Base-by-base conservation (phyloP, 1,140 invertebrate genomes). In the Drosophila sp. region DNA sequence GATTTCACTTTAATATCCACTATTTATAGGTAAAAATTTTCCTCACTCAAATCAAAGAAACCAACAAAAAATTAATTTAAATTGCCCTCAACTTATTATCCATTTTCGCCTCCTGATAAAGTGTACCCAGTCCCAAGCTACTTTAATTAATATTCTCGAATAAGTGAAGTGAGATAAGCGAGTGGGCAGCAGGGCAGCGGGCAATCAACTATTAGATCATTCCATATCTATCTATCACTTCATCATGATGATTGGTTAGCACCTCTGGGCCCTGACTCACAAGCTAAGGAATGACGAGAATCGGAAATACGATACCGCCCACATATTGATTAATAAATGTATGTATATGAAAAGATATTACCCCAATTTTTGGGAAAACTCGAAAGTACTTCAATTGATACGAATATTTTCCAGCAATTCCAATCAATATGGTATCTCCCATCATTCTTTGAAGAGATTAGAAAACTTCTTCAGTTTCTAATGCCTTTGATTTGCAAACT, bases 51-150 rank as follows among this genome's bases (percentile, higher is more conserved):
- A 17, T 30, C 60, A 74, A 62, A 33, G 50, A 32, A 79, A 71
- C 71, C 76, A 60, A 3, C n/a, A 17, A 25, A 27, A 50, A 80
- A 80, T 74, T 70, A 79, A 76, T 72, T 72, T 70, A 25, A 70
- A 84, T 83, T 25, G 29, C 4, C 55, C 65, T 58, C 69, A 44
- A 17, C 41, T 47, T 57, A 72, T 38, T 41, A 35, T 33, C 56
- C 56, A 58, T n/a, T 25, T 50, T 50, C 4, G 23, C 23, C 44
- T 25, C 8, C 25, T 50, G 44, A 50, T 50, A 50, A 50, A 50
- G 44, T 50, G 6, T 25, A 50, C 7, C 35, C 35, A 38, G 8
- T 8, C 27, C 23, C 17, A 23, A 27, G 23, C 23, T 27, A 50
- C 44, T 50, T 50, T 50, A 50, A 50, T 50, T 50, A 50, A 50